Conservation (phyloP, 1,140 invertebrate genomes). For the Chrysomallon squamiferum region DNA sequence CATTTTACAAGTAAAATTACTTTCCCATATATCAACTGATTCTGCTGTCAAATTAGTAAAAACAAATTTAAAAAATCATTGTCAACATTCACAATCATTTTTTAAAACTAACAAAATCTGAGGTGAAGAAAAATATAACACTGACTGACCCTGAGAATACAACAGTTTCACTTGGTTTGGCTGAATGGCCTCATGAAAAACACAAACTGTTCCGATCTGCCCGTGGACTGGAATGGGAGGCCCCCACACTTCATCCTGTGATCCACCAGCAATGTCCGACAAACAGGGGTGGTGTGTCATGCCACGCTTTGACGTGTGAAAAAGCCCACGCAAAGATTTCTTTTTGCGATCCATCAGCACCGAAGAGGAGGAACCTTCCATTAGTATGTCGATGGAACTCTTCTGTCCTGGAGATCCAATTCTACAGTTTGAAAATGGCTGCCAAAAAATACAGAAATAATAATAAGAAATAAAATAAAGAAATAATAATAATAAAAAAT, state of each 20-base stretch:
- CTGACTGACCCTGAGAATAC: slow-evolving; percentile 58
- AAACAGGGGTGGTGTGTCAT: slow-evolving; percentile 63
- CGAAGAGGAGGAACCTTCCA: slow-evolving; percentile 5
- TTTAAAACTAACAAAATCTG: too few species aligned
- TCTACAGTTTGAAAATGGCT: slow-evolving; percentile 66
- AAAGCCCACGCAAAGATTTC: slow-evolving; percentile 4
- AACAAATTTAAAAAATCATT: too few species aligned
- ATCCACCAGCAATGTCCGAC: slow-evolving; percentile 65
- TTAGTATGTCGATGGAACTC: slow-evolving; percentile 10
- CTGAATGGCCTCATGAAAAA: slow-evolving; percentile 66
- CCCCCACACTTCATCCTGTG: slow-evolving; percentile 69
- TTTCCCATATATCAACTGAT: too few species aligned
- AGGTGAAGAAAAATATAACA: too few species aligned
- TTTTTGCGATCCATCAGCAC: too few species aligned
- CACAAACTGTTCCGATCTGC: slow-evolving; percentile 66
- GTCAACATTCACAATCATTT: too few species aligned
- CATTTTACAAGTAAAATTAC: too few species aligned
- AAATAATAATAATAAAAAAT: neutral
- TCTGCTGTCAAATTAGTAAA: too few species aligned
- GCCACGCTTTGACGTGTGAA: slow-evolving; percentile 25
- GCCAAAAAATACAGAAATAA: slow-evolving; percentile 36
- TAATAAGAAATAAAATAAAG: too few species aligned
- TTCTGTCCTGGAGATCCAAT: slow-evolving; percentile 60
- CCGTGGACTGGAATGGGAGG: slow-evolving; percentile 65
- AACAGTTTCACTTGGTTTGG: slow-evolving; percentile 61